Evolutionary conservation across 2,888 invertebrate genomes (phyloP).

Genomic region (Agapostemon virescens): DNA sequence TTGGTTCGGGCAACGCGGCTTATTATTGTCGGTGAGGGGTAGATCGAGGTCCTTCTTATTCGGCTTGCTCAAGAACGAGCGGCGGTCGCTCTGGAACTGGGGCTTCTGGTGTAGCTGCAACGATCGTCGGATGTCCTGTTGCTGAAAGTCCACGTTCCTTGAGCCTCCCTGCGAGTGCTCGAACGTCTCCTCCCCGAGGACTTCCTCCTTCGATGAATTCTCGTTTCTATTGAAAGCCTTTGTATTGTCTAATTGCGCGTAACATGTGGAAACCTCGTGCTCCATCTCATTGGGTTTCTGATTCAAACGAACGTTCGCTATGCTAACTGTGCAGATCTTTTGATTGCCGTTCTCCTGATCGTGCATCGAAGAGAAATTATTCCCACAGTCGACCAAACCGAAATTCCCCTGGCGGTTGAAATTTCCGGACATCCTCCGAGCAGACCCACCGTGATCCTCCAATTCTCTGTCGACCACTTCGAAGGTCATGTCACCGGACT

Average conservation of each 20-base stretch:
- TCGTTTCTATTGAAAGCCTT: conserved; percentile 67
- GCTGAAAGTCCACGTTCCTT: conserved; percentile 48
- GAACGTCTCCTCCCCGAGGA: conserved; percentile 56
- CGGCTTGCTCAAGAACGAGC: conserved; percentile 58
- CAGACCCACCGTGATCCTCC: conserved; percentile 50
- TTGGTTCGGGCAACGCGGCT: conserved; percentile 52
- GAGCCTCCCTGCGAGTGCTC: conserved; percentile 57
- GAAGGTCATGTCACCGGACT: conserved; percentile 68
- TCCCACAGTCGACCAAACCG: conserved; percentile 27
- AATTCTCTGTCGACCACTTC: conserved; percentile 60
- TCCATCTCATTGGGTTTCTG: conserved; percentile 59
- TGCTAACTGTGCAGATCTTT: conserved; percentile 51
- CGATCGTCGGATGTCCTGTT: conserved; percentile 55
- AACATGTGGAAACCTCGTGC: conserved; percentile 60
- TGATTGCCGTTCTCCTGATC: conserved; percentile 69
- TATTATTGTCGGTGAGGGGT: conserved; percentile 46
- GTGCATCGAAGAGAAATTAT: conserved; percentile 40
- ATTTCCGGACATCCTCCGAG: conserved; percentile 16
- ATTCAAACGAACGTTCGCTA: conserved; percentile 39
- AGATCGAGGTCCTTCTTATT: conserved; percentile 52
- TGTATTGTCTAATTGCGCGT: conserved; percentile 65
- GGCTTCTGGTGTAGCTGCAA: conserved; percentile 57
- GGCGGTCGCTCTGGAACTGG: conserved; percentile 61
- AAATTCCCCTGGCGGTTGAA: conserved; percentile 55
- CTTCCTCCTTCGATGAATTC: conserved; percentile 53